These are phyloP conservation scores for Pherbina coryleti DNA, from an alignment of 2,888 invertebrate species.

Conservation along the genomic window DNA sequence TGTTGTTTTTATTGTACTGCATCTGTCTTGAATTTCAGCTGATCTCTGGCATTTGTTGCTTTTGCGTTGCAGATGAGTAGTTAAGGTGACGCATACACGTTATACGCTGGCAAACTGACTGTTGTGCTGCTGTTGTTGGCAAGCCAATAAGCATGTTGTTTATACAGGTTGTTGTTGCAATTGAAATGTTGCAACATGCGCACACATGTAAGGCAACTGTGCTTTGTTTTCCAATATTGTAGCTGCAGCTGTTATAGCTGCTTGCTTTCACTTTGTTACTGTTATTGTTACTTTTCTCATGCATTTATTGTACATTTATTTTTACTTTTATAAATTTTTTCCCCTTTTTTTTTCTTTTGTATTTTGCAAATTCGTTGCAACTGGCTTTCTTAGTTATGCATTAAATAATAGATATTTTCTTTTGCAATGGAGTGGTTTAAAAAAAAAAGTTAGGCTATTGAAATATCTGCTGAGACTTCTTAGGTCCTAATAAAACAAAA, in stretches of 20 bases:
- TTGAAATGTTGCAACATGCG: conserved; percentile 4
- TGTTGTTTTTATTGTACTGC: conserved; percentile 6
- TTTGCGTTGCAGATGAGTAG: background rate
- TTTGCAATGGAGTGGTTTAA: too few relatives aligned
- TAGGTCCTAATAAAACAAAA: too few relatives aligned
- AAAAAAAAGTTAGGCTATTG: too few relatives aligned
- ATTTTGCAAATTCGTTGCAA: background rate
- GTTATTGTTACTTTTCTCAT: background rate
- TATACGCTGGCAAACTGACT: too few relatives aligned
- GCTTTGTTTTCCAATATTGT: too few relatives aligned
- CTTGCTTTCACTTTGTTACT: conserved; percentile 2
- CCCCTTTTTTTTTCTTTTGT: background rate
- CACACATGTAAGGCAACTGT: background rate
- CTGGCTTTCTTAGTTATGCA: background rate
- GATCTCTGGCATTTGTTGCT: conserved; percentile 15
- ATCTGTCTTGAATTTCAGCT: background rate
- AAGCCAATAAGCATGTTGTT: background rate
- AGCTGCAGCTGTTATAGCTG: background rate
- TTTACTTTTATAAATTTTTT: background rate
- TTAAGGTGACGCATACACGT: background rate
- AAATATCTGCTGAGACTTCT: too few relatives aligned
- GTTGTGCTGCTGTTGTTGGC: too few relatives aligned
- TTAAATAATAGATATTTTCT: background rate
- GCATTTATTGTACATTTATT: background rate
- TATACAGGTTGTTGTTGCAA: background rate